A percentile compares a stretch with the other conserved stretches of the same genome.
Conservation (phyloP, 2,888 invertebrate species). For the Eilema sororculum region DNA sequence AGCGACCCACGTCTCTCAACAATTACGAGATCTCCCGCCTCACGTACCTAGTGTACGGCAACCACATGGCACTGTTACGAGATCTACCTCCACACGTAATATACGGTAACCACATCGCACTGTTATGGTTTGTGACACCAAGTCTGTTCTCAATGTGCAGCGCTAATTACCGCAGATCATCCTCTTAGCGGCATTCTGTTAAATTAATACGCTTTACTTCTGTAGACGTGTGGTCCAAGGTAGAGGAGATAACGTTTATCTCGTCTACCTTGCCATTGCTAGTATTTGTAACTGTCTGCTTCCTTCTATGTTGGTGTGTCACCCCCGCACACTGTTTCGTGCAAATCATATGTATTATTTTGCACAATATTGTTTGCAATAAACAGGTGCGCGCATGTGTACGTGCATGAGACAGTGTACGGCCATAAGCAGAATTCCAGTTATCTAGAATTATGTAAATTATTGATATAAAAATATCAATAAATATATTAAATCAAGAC, state of each 20-base stretch:
- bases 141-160: conserved; percentile 68
- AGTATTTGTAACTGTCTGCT: background rate
- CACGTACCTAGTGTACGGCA: conserved; percentile 3
- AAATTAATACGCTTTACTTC: conserved; percentile 68
- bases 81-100: background rate
- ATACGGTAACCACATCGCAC: conserved; percentile 35
- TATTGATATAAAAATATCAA: no score
- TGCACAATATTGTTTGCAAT: no score
- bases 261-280: no score
- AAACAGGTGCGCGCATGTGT: no score
- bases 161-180: conserved; percentile 74
- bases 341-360: no score
- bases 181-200: conserved; percentile 68
- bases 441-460: no score
- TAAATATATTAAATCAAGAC: no score
- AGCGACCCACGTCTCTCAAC: conserved; percentile 13
- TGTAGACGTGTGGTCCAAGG: conserved; percentile 33
- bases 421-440: no score
- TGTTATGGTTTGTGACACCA: conserved; percentile 53
- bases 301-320: no score
- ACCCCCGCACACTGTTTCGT: no score
- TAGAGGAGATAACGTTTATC: conserved; percentile 30
- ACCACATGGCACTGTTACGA: conserved; percentile 45
- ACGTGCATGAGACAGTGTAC: no score
- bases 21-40: conserved; percentile 5